Percentiles rank a stretch among this genome's conserved stretches.
These are phyloP conservation scores for Mesitornis unicolor DNA, from an alignment of 2,113 vertebrate species.

Conservation along the genomic window DNA sequence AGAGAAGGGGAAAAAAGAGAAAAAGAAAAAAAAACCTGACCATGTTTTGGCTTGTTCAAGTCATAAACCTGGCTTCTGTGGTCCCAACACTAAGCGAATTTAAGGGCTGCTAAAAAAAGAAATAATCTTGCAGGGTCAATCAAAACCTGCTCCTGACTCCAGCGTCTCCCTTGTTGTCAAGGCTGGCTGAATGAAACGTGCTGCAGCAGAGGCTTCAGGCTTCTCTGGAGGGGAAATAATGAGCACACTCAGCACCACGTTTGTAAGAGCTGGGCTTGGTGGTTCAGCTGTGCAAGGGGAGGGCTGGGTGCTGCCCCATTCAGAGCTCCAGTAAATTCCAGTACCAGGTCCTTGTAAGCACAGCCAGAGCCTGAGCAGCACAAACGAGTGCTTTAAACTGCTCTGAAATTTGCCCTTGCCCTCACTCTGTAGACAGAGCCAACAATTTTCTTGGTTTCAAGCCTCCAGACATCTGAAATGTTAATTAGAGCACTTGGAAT, in stretches of 20 bases:
- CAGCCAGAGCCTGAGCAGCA: neutral
- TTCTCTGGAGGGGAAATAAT: neutral
- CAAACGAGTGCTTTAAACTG: fast-evolving
- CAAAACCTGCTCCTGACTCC: neutral
- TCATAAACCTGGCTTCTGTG: neutral
- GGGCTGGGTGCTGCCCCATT: neutral
- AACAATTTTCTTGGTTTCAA: neutral
- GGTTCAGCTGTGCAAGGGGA: neutral
- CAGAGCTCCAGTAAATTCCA: neutral
- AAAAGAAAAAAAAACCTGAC: neutral
- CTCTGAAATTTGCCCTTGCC: neutral
- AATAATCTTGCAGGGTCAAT: neutral
- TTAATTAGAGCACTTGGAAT: neutral
- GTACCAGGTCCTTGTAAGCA: neutral
- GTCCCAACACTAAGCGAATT: neutral
- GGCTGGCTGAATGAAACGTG: neutral
- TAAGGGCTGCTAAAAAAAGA: neutral
- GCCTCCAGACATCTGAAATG: neutral
- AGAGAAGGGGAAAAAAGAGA: too few species aligned
- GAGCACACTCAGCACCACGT: neutral
- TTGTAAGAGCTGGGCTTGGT: fast-evolving
- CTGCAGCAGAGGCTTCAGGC: fast-evolving
- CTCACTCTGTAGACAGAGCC: neutral
- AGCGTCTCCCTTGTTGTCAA: neutral
- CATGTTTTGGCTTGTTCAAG: neutral